phyloP scores from a whole-genome alignment of 2,113 vertebrate genomes.

The Sciurus niger region DNA sequence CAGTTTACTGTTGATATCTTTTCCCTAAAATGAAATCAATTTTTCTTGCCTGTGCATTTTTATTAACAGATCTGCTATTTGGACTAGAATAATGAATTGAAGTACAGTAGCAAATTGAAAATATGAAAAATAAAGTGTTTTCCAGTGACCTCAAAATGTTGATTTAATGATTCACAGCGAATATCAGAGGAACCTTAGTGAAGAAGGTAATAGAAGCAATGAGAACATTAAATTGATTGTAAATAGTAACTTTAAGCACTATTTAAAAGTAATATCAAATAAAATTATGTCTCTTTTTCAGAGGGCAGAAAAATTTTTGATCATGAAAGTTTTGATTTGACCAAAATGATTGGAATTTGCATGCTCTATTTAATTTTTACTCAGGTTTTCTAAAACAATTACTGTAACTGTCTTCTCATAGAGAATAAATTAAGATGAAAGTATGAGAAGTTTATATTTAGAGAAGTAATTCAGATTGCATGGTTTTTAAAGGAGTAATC shows the following conservation, averaged over 20 bases:
- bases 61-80: constrained; percentile 80
- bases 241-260: constrained; percentile 27
- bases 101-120: constrained; percentile 68
- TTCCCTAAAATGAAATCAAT: constrained; percentile 84
- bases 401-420: not conserved
- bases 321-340: constrained; percentile 27
- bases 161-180: constrained; percentile 73
- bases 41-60: constrained; percentile 83
- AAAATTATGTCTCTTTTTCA: constrained; percentile 34
- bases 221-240: constrained; percentile 51
- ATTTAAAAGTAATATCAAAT: constrained; percentile 56
- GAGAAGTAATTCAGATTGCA: constrained; percentile 19
- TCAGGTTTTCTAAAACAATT: constrained; percentile 29
- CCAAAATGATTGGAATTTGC: constrained; percentile 35
- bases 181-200: constrained; percentile 25
- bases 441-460: constrained; percentile 9
- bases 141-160: constrained; percentile 71
- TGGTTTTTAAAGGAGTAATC: constrained; percentile 44
- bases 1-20: constrained; percentile 86
- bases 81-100: constrained; percentile 81
- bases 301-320: not conserved
- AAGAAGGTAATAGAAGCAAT: constrained; percentile 31
- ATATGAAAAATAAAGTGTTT: constrained; percentile 73
- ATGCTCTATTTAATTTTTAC: constrained; percentile 32
- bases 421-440: constrained; percentile 37